Evolutionary conservation across 2,888 invertebrate species (phyloP), one percentile per base, ranked within the genome.

Genomic region (Idaea aversata): DNA sequence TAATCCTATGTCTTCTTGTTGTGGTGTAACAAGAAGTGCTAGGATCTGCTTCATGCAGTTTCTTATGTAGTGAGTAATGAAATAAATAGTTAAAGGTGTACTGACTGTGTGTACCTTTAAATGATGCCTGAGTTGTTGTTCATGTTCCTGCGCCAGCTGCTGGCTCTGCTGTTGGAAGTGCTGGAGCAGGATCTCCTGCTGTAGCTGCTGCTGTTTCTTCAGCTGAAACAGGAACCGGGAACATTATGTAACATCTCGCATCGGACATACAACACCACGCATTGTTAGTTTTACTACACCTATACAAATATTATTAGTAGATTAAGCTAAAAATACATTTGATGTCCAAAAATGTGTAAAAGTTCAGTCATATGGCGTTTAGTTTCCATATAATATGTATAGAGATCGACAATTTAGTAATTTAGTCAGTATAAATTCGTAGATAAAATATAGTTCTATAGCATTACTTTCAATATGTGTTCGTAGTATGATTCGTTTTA

Each of bases 91-190:
- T n/a, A 59, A 47, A 60, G n/a, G 61, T 61, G 61, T 60, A 25
- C 57, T 15, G 57, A 15, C 57, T 58, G 58, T 58, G n/a, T 16
- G 15, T 79, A 97, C 97, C 96, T 97, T 97, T 83, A 97, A 94
- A 88, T 97, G 97, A 86, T 97, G 97, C 89, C 96, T 94, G 78
- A 98, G 94, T 89, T 98, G 97, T 82, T 97, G 96, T 90, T 98
- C 97, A 90, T 98, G 98, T 85, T 98, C 96, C 87, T 97, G 96
- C 75, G 97, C 97, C 70, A 98, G 94, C 90, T 98, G 97, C 85
- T 98, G 97, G 80, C 97, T 96, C 88, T 98, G 97, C 81, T 97
- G 97, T 88, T 98, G 97, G 93, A 97, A 98, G 87, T 97, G 97
- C 88, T 98, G 97, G 84, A 97, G 94, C 76, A 98, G 94, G 81